Conservation (phyloP, 1,140 invertebrate genomes). For the Magallana ariakensis region DNA sequence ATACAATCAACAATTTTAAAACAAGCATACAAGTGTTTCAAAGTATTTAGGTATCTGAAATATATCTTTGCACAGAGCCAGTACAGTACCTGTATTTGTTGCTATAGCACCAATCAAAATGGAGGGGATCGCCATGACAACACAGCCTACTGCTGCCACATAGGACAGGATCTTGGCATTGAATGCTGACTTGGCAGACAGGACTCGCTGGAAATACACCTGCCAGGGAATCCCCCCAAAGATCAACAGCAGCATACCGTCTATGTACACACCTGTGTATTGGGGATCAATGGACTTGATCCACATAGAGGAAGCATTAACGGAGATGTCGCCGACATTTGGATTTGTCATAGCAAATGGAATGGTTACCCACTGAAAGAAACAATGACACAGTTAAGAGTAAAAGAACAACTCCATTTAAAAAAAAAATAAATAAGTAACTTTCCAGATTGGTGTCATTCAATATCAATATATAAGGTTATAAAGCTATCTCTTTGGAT, state of each 20-base stretch:
- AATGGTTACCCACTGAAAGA: slow-evolving; percentile 94
- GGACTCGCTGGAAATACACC: slow-evolving; percentile 98
- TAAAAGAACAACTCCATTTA: too few relatives aligned
- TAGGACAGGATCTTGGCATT: slow-evolving; percentile 97
- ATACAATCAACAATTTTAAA: too few relatives aligned
- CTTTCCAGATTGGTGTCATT: too few relatives aligned
- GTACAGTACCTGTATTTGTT: slow-evolving; percentile 90
- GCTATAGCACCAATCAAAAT: slow-evolving; percentile 97
- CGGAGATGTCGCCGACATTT: slow-evolving; percentile 88
- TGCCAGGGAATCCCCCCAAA: slow-evolving; percentile 98
- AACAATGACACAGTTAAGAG: neutral
- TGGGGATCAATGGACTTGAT: slow-evolving; percentile 88
- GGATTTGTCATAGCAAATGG: slow-evolving; percentile 95
- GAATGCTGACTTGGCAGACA: slow-evolving; percentile 95
- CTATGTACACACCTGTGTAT: slow-evolving; percentile 91
- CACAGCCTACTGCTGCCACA: slow-evolving; percentile 95
- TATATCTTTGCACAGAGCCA: too few relatives aligned
- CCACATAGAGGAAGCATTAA: slow-evolving; percentile 89
- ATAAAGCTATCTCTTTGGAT: too few relatives aligned
- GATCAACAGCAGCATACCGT: slow-evolving; percentile 93
- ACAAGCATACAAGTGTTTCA: too few relatives aligned
- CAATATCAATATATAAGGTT: too few relatives aligned
- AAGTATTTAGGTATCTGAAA: too few relatives aligned
- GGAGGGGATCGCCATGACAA: slow-evolving; percentile 97
- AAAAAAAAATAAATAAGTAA: too few relatives aligned